Base-by-base conservation (phyloP, 2,797 vertebrate species). In the Melanotaenia pygmaea region DNA sequence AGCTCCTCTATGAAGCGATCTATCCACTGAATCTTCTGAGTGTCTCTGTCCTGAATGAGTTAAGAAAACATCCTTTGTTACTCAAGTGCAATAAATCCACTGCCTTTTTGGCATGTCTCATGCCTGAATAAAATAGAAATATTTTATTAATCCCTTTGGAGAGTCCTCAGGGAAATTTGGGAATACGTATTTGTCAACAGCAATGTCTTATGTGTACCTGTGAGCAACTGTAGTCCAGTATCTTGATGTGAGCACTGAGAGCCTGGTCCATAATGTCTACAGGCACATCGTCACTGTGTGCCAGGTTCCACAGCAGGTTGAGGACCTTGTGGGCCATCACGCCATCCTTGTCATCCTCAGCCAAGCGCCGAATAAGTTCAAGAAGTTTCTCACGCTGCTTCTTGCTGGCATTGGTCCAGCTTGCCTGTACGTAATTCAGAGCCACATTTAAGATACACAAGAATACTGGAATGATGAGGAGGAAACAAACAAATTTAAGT, bases 251-350 rank as follows among this genome's bases (percentile, higher is more conserved):
- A 77, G 98, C 98, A 81, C 97, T 99, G 47, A 99, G 97, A 83
- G 98, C 98, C 92, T 99, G 96, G 91, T 99, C 98, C 98, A 99
- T 99, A 81, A 99, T 99, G 93, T 99, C 98, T 84, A 99, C 98
- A 77, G 98, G 98, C 38, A 99, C 98, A 80, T 99, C 98, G 81
- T 99, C 98, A 68, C 98, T 99, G 91, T 99, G 98, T 59, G 98
- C 98, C 91, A 99, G 92, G 93, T 99, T 99, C 98, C 98, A 99
- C 79, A 99, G 79, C 54, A 99, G 95, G 88, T 99, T 99, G 67
- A 99, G 95, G 67, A 99, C 98, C 92, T 99, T 99, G 91, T 99
- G 98, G 79, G 98, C 98, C 98, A 99, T 99, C 74, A 99, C 98
- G 2, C 98, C 98, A 65, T 99, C 98, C 90, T 99, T 99, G 90